Base-by-base conservation (phyloP, 2,797 vertebrate genomes). In the Semotilus atromaculatus region DNA sequence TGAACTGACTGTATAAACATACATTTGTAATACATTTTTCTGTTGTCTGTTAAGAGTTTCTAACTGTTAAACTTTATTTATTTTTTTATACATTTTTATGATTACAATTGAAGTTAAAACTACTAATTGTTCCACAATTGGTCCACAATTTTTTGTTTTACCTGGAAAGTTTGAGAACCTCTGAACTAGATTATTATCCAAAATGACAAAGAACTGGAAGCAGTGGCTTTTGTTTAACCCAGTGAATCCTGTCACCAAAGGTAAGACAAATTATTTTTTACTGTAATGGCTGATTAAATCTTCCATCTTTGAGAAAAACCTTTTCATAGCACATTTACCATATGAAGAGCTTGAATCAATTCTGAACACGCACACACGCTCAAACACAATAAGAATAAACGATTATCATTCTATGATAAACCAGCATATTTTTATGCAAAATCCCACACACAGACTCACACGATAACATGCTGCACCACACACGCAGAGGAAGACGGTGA, bases 401-500 rank as follows among this genome's bases (percentile, higher is more conserved):
- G 36, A 62, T 70, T 70, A 77, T 79, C 58, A 64, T 66, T 31
- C 76, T 38, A 48, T 21, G 40, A 64, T 79, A 79, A 79, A 79
- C 38, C 38, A 79, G 58, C 76, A 79, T 43, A 45, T 80, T 71
- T 84, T 71, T 72, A 86, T 78, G 75, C 64, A 81, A 68, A 75
- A 67, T 45, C 19, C 26, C 73, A 48, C 78, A 75, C 36, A 64
- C 23, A 74, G 40, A 62, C 68, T 77, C 29, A 70, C 14, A 48
- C 2, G 9, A 51, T 80, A 19, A 38, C 26, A 90, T 83, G 81
- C 89, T 16, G 40, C 36, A 67, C 72, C 83, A 82, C 55, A 77
- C 81, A 76, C 34, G 11, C 14, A 48, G 86, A 82, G 90, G 86
- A 70, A 93, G 91, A 94, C 91, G 21, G 90, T 93, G 90, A 92